Conservation (phyloP, 2,888 invertebrate genomes). For the Geophilus truncorum region DNA sequence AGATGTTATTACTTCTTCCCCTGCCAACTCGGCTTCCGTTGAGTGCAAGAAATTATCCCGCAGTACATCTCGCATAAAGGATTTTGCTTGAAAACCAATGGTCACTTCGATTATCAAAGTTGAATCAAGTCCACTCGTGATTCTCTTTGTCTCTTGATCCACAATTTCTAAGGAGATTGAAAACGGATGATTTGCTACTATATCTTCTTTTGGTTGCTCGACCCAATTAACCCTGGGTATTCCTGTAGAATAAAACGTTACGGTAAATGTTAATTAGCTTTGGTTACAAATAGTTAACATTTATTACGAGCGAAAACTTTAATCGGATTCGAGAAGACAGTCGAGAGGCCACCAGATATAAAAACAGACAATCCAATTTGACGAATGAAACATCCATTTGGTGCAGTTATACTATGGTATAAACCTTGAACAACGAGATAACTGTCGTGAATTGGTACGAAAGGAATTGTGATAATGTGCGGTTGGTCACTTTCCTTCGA, state of each 20-base stretch:
- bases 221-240: not conserved
- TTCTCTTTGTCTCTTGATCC: not conserved
- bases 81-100: not conserved
- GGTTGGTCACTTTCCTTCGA: no score
- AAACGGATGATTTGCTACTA: not conserved
- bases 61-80: not conserved
- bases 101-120: not conserved
- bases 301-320: not conserved
- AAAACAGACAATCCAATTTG: not conserved
- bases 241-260: not conserved
- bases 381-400: not conserved
- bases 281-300: not conserved
- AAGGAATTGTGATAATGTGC: no score
- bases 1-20: conserved; percentile 1
- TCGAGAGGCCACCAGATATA: no score
- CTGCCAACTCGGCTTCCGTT: not conserved
- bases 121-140: not conserved
- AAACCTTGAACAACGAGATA: not conserved
- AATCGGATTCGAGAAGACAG: not conserved
- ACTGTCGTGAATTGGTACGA: not conserved
- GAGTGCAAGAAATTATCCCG: not conserved
- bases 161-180: not conserved
- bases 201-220: not conserved
- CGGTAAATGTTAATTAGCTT: not conserved
- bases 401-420: not conserved